Percentiles rank a stretch among this genome's conserved stretches.
Evolutionary conservation across 2,888 invertebrate genomes (phyloP).

Genomic region (Metalampra italica): DNA sequence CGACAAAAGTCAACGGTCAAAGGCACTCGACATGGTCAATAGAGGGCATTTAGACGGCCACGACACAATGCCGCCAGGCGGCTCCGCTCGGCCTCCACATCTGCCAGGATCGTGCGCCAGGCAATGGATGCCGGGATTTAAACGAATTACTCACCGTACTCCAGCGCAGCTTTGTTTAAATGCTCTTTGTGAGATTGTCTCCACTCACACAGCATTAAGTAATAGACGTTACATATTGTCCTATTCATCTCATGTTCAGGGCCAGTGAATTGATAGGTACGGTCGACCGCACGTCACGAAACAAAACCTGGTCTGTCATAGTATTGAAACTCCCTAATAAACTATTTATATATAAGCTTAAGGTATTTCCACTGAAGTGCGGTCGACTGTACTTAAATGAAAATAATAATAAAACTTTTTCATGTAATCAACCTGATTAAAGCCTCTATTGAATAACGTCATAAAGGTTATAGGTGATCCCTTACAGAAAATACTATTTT

Average conservation of each 20-base stretch:
- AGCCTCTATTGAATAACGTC: too few species aligned
- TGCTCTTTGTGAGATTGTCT: constrained; percentile 39
- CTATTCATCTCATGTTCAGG: background rate
- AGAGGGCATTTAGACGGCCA: constrained; percentile 12
- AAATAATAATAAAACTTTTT: too few species aligned
- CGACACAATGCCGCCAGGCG: constrained; percentile 20
- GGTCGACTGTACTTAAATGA: too few species aligned
- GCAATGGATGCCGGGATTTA: constrained; percentile 67
- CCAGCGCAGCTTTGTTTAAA: constrained; percentile 54
- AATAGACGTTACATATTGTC: background rate
- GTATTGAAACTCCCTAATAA: too few species aligned
- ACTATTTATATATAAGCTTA: too few species aligned
- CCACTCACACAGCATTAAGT: constrained; percentile 1
- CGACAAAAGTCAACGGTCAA: constrained; percentile 45
- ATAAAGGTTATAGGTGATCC: too few species aligned
- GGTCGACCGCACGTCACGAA: too few species aligned
- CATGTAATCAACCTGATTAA: too few species aligned
- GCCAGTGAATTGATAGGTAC: background rate
- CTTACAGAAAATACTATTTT: too few species aligned
- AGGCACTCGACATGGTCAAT: constrained; percentile 27
- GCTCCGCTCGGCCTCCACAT: constrained; percentile 47
- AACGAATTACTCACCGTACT: constrained; percentile 56
- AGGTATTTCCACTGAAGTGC: too few species aligned
- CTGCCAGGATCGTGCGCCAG: constrained; percentile 63
- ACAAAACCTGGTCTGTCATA: too few species aligned